These are phyloP conservation scores for Sturnus vulgaris DNA, from an alignment of 2,113 vertebrate genomes.

Conservation along the genomic window DNA sequence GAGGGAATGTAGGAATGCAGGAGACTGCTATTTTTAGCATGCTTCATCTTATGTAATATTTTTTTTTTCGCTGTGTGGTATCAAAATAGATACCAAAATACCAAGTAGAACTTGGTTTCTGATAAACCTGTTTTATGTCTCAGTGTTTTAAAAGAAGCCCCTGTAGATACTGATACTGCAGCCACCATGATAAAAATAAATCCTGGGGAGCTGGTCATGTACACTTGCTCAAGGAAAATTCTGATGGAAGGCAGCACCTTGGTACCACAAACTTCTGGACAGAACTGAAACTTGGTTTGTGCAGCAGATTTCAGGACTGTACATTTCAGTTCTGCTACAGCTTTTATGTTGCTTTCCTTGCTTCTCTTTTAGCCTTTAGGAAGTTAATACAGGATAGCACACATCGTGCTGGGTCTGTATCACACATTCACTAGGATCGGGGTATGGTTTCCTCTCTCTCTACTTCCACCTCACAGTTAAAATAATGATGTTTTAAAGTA, in stretches of 20 bases:
- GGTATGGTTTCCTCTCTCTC: not conserved
- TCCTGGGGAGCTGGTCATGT: not conserved
- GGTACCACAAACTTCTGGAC: not conserved
- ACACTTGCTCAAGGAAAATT: not conserved
- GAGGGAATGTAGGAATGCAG: conserved; percentile 45
- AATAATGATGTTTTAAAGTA: not conserved
- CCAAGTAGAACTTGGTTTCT: conserved; percentile 47
- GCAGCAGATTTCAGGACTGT: not conserved
- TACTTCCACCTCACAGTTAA: not conserved
- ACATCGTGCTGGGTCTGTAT: not conserved
- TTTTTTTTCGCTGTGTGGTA: not conserved
- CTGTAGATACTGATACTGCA: not conserved
- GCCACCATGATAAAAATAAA: not conserved
- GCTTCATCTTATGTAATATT: conserved; percentile 35
- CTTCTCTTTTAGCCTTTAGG: not conserved
- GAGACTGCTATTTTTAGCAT: conserved; percentile 59
- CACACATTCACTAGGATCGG: not conserved
- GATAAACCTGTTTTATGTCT: conserved; percentile 49
- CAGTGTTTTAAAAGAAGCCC: conserved; percentile 16
- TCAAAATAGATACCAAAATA: conserved; percentile 59
- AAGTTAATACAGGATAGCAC: not conserved
- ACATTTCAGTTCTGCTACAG: not conserved
- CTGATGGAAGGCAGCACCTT: not conserved
- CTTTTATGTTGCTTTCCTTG: not conserved
- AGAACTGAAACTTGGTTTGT: not conserved